Percentiles rank a stretch among this genome's conserved stretches.
Conservation (phyloP, 1,140 invertebrate species). For the Lepidostoma basale region DNA sequence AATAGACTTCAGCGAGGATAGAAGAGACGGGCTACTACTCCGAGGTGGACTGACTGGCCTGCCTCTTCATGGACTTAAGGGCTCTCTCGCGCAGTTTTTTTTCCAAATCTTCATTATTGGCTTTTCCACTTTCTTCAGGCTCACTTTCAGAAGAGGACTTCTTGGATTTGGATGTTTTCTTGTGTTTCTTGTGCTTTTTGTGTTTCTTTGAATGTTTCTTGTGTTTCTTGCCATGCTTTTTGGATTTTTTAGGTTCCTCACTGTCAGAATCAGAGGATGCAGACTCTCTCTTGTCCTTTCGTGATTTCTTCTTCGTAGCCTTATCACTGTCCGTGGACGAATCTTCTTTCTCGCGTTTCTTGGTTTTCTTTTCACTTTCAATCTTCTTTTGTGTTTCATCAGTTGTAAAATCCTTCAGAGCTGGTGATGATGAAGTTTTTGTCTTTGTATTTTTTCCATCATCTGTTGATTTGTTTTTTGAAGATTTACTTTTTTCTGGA, state of each 20-base stretch:
- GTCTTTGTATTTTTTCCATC: conserved; percentile 29
- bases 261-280: conserved; percentile 60
- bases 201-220: conserved; percentile 75
- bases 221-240: conserved; percentile 65
- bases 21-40: too few relatives aligned
- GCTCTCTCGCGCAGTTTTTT: conserved; percentile 87
- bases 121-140: conserved; percentile 70
- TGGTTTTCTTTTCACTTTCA: conserved; percentile 55
- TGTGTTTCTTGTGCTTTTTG: conserved; percentile 70
- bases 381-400: conserved; percentile 53
- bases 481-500: conserved; percentile 26
- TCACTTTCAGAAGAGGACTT: conserved; percentile 70
- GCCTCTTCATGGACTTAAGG: conserved; percentile 69
- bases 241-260: conserved; percentile 59
- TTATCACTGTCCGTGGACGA: conserved; percentile 69
- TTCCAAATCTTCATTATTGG: conserved; percentile 81
- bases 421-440: conserved; percentile 50
- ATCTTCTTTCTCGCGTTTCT: conserved; percentile 66
- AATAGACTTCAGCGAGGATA: too few relatives aligned
- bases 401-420: conserved; percentile 49
- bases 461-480: conserved; percentile 28
- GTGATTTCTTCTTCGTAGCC: conserved; percentile 55
- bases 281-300: conserved; percentile 55
- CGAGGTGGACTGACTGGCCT: conserved; percentile 58
- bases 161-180: conserved; percentile 67